Base-by-base conservation (phyloP, 2,113 vertebrate species). In the Hepsetus odoe region DNA sequence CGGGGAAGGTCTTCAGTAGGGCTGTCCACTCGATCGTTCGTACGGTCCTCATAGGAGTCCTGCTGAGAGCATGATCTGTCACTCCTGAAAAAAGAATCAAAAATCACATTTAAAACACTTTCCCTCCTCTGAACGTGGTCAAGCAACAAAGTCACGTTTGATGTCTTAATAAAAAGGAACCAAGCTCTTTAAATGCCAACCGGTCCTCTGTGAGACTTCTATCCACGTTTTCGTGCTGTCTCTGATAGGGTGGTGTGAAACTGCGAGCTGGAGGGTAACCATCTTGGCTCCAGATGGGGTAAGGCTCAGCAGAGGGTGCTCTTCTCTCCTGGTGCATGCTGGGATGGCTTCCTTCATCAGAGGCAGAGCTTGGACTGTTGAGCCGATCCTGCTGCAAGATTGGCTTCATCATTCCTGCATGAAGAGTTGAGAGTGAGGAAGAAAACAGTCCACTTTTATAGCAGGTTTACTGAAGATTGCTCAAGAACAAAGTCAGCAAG, bases 321-420 rank as follows among this genome's bases (percentile, higher is more conserved):
- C 96, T 95, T 84, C 95, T 94, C 40, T 98, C 97, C 1, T 87
- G 92, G 71, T 94, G 92, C 70, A 95, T 86, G 18, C 85, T 88
- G 64, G 93, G 82, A 80, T 94, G 95, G 56, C 95, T 94, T 75
- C 86, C 95, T 68, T 98, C 96, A 73, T 99, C 96, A 38, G 93
- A 91, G 28, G 87, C 91, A 80, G 96, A 97, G 82, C 94, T 87
- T 18, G 93, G 90, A 82, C 95, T 96, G 75, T 89, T 86, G 0
- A 97, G 86, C 79, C 94, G 91, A 32, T 98, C 96, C 66, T 93
- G 95, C 79, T 95, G 95, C 85, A 96, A 89, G 84, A 94, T 82
- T n/a, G 96, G 94, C 82, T 98, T 99, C 92, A 96, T 94, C 85
- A 98, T 90, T 86, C 97, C 97, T 96, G 84, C 14, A 75, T 3